phyloP scores from a whole-genome alignment of 2,888 invertebrate species.

The Mythimna loreyi region DNA sequence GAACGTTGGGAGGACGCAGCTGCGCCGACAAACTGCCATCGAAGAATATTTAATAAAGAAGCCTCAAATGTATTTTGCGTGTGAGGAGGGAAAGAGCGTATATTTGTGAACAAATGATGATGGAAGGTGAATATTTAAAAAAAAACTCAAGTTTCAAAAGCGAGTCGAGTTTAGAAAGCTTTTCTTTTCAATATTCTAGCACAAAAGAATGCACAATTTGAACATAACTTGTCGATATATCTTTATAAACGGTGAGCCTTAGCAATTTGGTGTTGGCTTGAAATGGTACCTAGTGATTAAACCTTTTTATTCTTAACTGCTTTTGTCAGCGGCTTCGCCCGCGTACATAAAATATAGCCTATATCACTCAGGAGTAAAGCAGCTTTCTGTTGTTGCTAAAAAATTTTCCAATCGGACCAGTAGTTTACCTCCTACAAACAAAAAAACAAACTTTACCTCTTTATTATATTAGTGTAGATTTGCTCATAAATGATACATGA shows the following conservation, averaged over 20 bases:
- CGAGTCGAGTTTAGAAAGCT: conserved; percentile 11
- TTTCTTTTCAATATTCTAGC: conserved; percentile 19
- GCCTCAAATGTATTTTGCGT: conserved; percentile 46
- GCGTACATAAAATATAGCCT: too few species aligned
- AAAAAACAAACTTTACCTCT: too few species aligned
- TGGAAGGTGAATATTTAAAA: conserved; percentile 14
- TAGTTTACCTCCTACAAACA: too few species aligned
- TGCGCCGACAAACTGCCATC: conserved; percentile 56
- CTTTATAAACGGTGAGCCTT: not conserved
- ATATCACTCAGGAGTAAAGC: too few species aligned
- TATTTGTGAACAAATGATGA: conserved; percentile 38
- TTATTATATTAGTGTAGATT: too few species aligned
- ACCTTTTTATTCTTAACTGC: too few species aligned
- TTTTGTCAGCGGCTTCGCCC: too few species aligned
- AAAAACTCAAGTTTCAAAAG: too few species aligned
- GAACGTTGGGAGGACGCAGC: conserved; percentile 47
- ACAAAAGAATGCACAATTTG: not conserved
- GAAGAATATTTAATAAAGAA: conserved; percentile 63
- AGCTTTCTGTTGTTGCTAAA: too few species aligned
- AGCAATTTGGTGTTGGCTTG: not conserved
- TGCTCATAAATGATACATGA: too few species aligned
- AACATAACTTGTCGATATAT: not conserved
- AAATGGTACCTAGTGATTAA: too few species aligned
- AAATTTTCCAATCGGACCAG: too few species aligned
- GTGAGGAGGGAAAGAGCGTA: conserved; percentile 28